Evolutionary conservation across 2,113 vertebrate genomes (phyloP), one percentile per base, ranked within the genome.

Genomic region (Erpornis zantholeuca): DNA sequence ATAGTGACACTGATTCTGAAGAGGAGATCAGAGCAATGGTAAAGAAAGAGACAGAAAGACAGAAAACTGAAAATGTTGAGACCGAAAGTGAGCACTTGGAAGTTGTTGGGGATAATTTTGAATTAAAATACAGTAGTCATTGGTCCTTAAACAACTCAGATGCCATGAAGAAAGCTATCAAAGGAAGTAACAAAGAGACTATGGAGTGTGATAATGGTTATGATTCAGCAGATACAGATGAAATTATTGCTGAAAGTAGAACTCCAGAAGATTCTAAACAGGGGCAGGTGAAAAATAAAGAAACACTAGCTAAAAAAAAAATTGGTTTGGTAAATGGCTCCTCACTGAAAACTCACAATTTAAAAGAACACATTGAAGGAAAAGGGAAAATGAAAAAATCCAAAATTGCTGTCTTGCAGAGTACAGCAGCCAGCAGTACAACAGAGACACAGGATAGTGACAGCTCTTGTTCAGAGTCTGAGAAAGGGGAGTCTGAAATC

Each of bases 221-320:
- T 75, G 98, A 99, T 95, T 99, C 98, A 11, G 98, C 98, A 38
- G 98, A 98, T 97, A 99, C 98, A 4, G 99, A 99, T 97, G 98
- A 99, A 97, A 98, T 99, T 59, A 97, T 99, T 66, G 97, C 98
- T 33, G 97, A 95, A 88, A 97, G 96, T 71, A 98, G 97, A 97
- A 94, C 35, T 49, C 31, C 36, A 40, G 71, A 94, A 86, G 66
- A 59, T 36, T 86, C 66, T 31, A 60, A 92, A 80, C 50, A 61
- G 25, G 12, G 17, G 8, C 71, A 38, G 22, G n/a, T 60, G 31
- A 76, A 92, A 78, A 89, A 61, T 23, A 79, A 71, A 87, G 60
- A 79, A 94, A 81, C 28, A 38, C 1, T 45, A 86, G 64, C 42
- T 18, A 72, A 53, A 44, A 72, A 92, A 88, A 86, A 31, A 4